A percentile compares a stretch with the other conserved stretches of the same genome.
Evolutionary conservation across 2,888 invertebrate species (phyloP).

Genomic region (Amiota mariae): DNA sequence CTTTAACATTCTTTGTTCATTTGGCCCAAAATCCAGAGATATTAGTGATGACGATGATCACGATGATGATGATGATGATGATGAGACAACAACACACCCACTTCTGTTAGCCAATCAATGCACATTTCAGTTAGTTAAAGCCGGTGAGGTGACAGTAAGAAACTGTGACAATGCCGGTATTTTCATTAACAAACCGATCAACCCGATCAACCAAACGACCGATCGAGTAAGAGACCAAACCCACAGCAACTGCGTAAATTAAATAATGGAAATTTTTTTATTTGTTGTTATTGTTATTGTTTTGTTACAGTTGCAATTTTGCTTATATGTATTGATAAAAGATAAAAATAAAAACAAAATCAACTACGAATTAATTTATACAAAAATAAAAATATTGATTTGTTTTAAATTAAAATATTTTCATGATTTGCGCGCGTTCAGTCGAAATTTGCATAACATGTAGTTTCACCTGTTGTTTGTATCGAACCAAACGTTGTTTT

Average conservation of each 20-base stretch:
- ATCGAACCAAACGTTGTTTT: not conserved
- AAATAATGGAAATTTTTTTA: constrained; percentile 16
- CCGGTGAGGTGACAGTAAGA: too few species aligned
- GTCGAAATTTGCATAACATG: constrained; percentile 66
- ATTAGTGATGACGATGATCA: too few species aligned
- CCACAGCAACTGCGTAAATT: constrained; percentile 5
- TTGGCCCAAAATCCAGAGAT: too few species aligned
- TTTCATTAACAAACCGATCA: not conserved
- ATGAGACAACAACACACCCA: too few species aligned
- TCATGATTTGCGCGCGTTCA: constrained; percentile 36
- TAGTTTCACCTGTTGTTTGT: constrained; percentile 59
- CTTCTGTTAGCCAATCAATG: too few species aligned
- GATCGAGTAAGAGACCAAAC: constrained; percentile 40
- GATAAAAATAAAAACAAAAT: constrained; percentile 3
- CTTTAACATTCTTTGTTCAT: too few species aligned
- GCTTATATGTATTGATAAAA: not conserved
- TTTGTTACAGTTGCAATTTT: not conserved
- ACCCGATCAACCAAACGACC: not conserved
- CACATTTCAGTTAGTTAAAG: too few species aligned
- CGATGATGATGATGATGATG: too few species aligned
- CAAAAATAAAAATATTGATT: not conserved
- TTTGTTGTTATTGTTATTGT: not conserved
- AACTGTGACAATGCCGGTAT: not conserved
- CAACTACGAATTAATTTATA: not conserved
- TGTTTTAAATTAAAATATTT: constrained; percentile 29